Base-by-base conservation (phyloP, 2,797 vertebrate genomes). In the Cynopterus sphinx region DNA sequence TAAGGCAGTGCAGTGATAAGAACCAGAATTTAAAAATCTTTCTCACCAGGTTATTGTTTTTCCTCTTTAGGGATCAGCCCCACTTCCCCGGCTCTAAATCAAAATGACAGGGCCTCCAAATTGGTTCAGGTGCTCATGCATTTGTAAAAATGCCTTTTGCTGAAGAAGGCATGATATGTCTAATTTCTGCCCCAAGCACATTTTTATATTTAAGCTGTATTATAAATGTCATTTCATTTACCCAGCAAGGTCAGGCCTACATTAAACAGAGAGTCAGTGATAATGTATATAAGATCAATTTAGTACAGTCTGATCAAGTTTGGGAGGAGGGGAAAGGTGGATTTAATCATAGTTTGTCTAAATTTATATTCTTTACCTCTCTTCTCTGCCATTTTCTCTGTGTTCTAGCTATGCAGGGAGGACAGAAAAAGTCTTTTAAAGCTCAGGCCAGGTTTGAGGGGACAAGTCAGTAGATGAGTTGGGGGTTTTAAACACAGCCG, bases 141-240 rank as follows among this genome's bases (percentile, higher is more conserved):
- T 81, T 97, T 97, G 96, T 97, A 93, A 87, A 12, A 15, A 79
- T 74, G 94, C 92, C 97, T 98, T 94, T 91, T 73, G 95, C 96
- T 90, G 91, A 97, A 95, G 85, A 77, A 90, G 93, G 71, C 96
- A 97, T 59, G 87, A 63, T 95, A 71, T 88, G 92, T 98, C 96
- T 97, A 97, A 98, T 53, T 83, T 1, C 93, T 97, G 95, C 97
- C 43, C 1, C 24, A 94, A 97, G 98, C 3, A 65, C 87, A 96
- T 96, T 97, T 97, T 95, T 96, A 98, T 95, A 97, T 95, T 98
- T 97, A 93, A 97, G 97, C 95, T 96, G 91, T 96, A 91, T 97
- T 96, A 86, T 71, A 95, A 95, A 97, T 95, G 97, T 91, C 71
- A 0, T 95, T 97, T 96, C 95, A 97, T 97, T 97, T 97, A 94